Conservation (phyloP, 2,888 invertebrate species). For the Ormyrus labotus region DNA sequence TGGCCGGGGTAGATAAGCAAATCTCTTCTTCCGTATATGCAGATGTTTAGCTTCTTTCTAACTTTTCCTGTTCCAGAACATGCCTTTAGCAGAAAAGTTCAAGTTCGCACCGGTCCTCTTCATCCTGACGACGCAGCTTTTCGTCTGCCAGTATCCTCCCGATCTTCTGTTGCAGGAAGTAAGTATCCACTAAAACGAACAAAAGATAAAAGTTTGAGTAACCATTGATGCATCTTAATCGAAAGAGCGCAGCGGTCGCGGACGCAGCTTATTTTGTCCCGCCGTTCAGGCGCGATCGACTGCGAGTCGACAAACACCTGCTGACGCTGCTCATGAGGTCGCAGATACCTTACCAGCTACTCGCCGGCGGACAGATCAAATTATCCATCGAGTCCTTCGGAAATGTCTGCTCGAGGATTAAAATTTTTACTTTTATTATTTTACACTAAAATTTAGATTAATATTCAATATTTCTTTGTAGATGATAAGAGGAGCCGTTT, state of each 20-base stretch:
- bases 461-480: slow-evolving; percentile 7
- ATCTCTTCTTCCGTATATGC: too few species aligned
- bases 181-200: not conserved
- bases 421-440: not conserved
- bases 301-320: slow-evolving; percentile 23
- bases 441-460: not conserved
- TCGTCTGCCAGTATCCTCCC: slow-evolving; percentile 51
- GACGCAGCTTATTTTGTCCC: slow-evolving; percentile 43
- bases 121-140: slow-evolving; percentile 40
- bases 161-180: slow-evolving; percentile 45
- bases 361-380: slow-evolving; percentile 41
- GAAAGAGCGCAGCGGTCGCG: slow-evolving; percentile 34
- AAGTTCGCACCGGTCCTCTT: slow-evolving; percentile 46
- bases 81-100: slow-evolving; percentile 43
- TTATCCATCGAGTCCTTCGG: slow-evolving; percentile 44
- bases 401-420: slow-evolving; percentile 19
- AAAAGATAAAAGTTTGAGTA: too few species aligned
- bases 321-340: slow-evolving; percentile 34
- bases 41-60: too few species aligned
- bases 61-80: not conserved
- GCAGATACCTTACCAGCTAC: slow-evolving; percentile 40
- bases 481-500: slow-evolving; percentile 46
- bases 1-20: slow-evolving; percentile 36
- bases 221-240: not conserved
- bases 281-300: slow-evolving; percentile 18